Evolutionary conservation across 1,140 invertebrate genomes (phyloP), one percentile per base, ranked within the genome.

Genomic region (Zelostemma sp.): DNA sequence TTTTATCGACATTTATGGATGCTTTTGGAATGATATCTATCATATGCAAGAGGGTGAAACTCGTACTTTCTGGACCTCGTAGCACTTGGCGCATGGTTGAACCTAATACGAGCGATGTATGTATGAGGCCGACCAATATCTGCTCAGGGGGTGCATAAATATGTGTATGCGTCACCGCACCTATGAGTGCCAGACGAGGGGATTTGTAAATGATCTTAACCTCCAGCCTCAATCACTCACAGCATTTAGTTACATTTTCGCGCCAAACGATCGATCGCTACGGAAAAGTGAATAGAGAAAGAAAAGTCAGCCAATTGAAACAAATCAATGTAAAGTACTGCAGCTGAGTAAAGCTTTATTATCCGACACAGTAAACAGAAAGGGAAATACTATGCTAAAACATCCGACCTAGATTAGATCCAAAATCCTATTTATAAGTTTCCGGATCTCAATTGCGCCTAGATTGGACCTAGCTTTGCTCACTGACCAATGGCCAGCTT

Each of bases 121-220:
- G 75, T 78, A 80, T 78, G 73, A 77, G 75, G 64, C 41, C 54
- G 46, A 59, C 51, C 62, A 55, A 59, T 72, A 64, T 62, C 67
- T 55, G 41, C 64, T 56, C 54, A 61, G 71, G 80, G 80, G 33
- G 80, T 81, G 79, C 79, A 81, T 81, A 81, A 80, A 81, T 80
- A 81, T 80, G 53, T 76, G 68, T 79, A 80, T 84, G 82, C 80
- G 81, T 83, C 81, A 84, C 77, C 80, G 76, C 68, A 46, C 69
- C 65, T 73, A 74, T 76, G 45, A 80, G 73, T 75, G 67, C 60
- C 68, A 61, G 78, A 66, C 68, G 66, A 68, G 69, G 72, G 73
- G 75, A 81, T 80, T 75, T 80, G 79, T 80, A 80, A 80, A 81
- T 81, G 80, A 83, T 82, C 77, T 77, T 79, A 76, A 74, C 77